phyloP scores from a whole-genome alignment of 2,113 vertebrate genomes.

The Platanista minor region DNA sequence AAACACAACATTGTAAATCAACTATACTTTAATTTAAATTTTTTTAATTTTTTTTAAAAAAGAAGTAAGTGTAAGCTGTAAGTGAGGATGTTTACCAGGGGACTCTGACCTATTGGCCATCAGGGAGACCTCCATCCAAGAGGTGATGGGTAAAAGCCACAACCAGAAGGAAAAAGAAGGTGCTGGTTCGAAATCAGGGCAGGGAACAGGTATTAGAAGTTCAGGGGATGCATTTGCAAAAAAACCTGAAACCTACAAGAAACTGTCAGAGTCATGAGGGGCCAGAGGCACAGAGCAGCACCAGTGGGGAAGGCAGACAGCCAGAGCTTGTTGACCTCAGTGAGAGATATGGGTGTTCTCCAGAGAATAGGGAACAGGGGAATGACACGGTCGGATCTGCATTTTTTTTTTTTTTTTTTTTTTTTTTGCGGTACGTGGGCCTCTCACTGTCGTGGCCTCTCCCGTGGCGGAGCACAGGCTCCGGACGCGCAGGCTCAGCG shows the following conservation, averaged over 20 bases:
- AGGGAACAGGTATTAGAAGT: neutral
- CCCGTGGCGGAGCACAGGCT: no score
- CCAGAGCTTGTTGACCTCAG: neutral
- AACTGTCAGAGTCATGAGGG: neutral
- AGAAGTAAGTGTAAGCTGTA: neutral
- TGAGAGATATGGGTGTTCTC: neutral
- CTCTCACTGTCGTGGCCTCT: no score
- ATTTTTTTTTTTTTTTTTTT: no score
- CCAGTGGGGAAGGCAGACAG: fast-evolving
- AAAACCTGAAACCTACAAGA: neutral
- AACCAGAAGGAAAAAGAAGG: neutral
- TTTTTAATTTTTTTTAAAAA: neutral
- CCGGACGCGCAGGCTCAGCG: no score
- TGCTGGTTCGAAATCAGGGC: neutral
- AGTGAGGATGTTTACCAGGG: neutral
- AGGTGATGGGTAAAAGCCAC: neutral
- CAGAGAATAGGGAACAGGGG: neutral
- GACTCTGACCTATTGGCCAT: neutral
- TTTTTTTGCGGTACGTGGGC: no score
- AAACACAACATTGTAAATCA: no score
- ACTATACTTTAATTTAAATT: no score
- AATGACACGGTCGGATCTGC: neutral
- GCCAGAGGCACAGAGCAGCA: neutral
- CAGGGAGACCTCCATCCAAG: neutral
- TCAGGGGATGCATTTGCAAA: neutral